Conservation (phyloP, 2,888 invertebrate genomes). For the Timema cristinae region DNA sequence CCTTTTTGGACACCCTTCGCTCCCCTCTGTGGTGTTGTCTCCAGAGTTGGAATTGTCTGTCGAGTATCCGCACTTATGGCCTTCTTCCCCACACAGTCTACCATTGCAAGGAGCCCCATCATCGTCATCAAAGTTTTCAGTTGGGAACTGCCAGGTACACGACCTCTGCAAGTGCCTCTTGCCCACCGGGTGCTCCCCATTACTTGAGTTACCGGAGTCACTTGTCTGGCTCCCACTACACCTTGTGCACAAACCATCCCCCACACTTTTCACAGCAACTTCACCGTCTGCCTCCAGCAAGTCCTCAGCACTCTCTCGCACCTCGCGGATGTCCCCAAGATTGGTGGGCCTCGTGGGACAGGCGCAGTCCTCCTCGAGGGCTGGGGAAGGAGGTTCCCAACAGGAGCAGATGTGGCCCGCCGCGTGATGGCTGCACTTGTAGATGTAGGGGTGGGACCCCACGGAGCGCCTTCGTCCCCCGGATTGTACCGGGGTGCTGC, state of each 20-base stretch:
- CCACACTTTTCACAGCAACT: constrained; percentile 13
- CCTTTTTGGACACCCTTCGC: constrained; percentile 40
- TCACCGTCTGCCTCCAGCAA: constrained; percentile 29
- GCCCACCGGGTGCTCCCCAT: constrained; percentile 39
- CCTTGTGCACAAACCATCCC: constrained; percentile 18
- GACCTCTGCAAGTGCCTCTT: constrained; percentile 39
- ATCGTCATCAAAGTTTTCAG: constrained; percentile 37
- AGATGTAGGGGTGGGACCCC: constrained; percentile 47
- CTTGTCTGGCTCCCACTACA: constrained; percentile 13
- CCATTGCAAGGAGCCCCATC: constrained; percentile 27
- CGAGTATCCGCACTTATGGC: constrained; percentile 29
- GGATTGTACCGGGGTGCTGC: constrained; percentile 32
- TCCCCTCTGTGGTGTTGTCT: constrained; percentile 39
- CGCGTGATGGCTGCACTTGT: constrained; percentile 48
- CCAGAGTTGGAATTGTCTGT: constrained; percentile 33
- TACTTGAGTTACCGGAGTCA: too few species aligned
- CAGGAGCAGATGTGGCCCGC: constrained; percentile 48
- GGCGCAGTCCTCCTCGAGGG: constrained; percentile 19
- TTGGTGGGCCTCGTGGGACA: constrained; percentile 31
- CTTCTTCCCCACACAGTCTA: constrained; percentile 14
- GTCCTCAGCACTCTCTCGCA: constrained; percentile 44
- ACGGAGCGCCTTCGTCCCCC: constrained; percentile 47
- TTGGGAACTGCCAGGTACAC: constrained; percentile 40
- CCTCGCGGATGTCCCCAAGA: constrained; percentile 48
- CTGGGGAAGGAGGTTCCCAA: constrained; percentile 39